phyloP scores from a whole-genome alignment of 1,140 invertebrate genomes.

The Stratiolaelaps scimitus region DNA sequence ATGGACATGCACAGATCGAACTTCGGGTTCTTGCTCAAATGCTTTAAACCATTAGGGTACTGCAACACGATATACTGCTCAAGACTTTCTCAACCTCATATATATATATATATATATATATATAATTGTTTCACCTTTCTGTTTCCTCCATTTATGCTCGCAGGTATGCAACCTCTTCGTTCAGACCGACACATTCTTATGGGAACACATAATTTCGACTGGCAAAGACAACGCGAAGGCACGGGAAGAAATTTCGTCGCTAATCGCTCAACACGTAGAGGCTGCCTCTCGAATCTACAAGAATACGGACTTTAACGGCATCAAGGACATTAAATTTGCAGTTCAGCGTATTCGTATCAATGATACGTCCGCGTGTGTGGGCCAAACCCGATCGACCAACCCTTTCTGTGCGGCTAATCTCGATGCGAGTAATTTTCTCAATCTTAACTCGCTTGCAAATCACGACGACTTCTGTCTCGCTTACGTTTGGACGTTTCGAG shows the following conservation, averaged over 20 bases:
- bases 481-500: constrained; percentile 94
- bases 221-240: constrained; percentile 58
- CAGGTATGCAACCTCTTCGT: constrained; percentile 74
- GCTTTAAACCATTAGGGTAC: no score
- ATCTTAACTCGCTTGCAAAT: constrained; percentile 88
- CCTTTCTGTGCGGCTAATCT: constrained; percentile 95
- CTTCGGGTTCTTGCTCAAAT: no score
- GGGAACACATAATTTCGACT: constrained; percentile 66
- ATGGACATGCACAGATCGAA: no score
- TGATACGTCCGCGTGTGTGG: constrained; percentile 63
- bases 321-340: constrained; percentile 92
- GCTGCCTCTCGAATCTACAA: constrained; percentile 96
- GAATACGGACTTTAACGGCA: constrained; percentile 82
- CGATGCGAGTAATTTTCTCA: constrained; percentile 97
- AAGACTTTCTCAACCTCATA: no score
- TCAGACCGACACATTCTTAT: constrained; percentile 93
- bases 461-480: constrained; percentile 96
- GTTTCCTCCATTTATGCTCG: no score
- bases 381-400: constrained; percentile 55
- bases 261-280: constrained; percentile 95
- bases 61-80: no score
- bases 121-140: no score
- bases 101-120: no score
- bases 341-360: constrained; percentile 88
- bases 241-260: constrained; percentile 85